phyloP scores from a whole-genome alignment of 2,113 vertebrate genomes.

The Galeopterus variegatus region DNA sequence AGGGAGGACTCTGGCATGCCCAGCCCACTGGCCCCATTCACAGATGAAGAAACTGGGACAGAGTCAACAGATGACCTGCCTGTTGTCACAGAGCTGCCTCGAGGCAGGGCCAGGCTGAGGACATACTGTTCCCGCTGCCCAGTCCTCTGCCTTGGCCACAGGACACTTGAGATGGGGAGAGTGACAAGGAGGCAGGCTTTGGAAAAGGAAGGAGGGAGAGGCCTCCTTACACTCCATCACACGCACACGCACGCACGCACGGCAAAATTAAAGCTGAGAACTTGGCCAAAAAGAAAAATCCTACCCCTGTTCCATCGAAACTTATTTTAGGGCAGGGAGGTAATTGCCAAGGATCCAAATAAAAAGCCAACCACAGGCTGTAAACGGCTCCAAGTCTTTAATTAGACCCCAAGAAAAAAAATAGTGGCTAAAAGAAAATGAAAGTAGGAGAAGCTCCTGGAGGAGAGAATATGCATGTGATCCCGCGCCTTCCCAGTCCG shows the following conservation, averaged over 20 bases:
- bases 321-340: constrained; percentile 87
- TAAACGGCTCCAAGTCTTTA: constrained; percentile 88
- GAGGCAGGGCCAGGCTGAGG: constrained; percentile 43
- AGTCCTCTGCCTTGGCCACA: constrained; percentile 47
- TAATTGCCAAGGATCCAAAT: constrained; percentile 90
- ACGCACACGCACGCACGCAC: accelerated
- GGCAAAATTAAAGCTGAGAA: constrained; percentile 69
- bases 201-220: constrained; percentile 1
- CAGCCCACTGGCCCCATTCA: constrained; percentile 35
- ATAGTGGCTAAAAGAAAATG: constrained; percentile 86
- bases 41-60: constrained; percentile 74
- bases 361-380: constrained; percentile 89
- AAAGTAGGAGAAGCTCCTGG: constrained; percentile 82
- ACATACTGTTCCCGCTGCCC: constrained; percentile 55
- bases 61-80: constrained; percentile 67
- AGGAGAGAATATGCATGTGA: constrained; percentile 24
- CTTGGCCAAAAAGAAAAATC: constrained; percentile 69
- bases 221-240: not conserved
- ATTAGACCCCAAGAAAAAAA: constrained; percentile 86
- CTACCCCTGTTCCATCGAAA: constrained; percentile 86
- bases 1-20: not conserved
- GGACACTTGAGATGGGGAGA: constrained; percentile 51
- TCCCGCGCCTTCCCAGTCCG: constrained; percentile 60
- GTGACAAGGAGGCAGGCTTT: constrained; percentile 10
- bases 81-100: constrained; percentile 54